Conservation (phyloP, 1,140 invertebrate genomes). For the Piezodorus guildinii region DNA sequence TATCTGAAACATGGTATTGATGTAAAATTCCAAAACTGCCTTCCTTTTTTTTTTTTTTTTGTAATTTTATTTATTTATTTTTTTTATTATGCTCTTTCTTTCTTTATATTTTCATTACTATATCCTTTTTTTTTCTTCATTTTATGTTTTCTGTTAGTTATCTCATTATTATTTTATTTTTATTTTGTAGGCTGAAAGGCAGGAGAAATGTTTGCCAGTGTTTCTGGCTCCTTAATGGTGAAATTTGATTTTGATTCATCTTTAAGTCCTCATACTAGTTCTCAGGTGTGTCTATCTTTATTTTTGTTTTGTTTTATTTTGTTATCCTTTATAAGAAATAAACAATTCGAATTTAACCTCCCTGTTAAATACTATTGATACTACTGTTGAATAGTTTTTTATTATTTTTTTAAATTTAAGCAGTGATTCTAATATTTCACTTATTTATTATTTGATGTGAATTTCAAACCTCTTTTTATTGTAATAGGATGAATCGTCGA, state of each 20-base stretch:
- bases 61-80: background rate
- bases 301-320: background rate
- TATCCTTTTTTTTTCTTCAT: background rate
- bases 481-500: conserved; percentile 56
- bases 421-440: background rate
- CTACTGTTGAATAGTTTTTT: too few species aligned
- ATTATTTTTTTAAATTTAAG: too few species aligned
- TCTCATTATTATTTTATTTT: conserved; percentile 6
- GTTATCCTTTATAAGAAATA: background rate
- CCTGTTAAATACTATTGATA: too few species aligned
- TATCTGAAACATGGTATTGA: too few species aligned
- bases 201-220: conserved; percentile 69
- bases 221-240: conserved; percentile 67
- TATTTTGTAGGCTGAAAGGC: conserved; percentile 43
- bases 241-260: conserved; percentile 66
- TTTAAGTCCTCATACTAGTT: conserved; percentile 55
- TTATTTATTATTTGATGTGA: background rate
- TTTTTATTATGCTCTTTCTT: background rate
- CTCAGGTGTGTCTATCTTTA: conserved; percentile 43
- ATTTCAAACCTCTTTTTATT: conserved; percentile 3
- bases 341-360: too few species aligned
- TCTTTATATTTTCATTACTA: background rate
- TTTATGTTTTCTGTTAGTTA: background rate
- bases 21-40: background rate
- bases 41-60: background rate